Evolutionary conservation across 2,797 vertebrate genomes (phyloP).

Genomic region (Valencia hispanica): DNA sequence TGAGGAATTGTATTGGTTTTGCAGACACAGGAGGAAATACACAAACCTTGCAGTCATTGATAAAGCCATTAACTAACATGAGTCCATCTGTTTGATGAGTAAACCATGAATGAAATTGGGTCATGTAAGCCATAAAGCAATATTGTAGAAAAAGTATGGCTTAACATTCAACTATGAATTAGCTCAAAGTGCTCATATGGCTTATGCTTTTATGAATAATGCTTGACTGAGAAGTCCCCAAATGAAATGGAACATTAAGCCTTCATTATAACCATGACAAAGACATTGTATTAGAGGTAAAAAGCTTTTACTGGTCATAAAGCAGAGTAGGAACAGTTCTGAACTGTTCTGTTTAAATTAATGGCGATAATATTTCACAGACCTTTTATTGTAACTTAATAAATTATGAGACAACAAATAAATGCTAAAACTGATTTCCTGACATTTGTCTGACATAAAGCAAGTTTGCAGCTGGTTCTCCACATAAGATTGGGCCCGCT

Average conservation of each 20-base stretch:
- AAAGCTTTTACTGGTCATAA: slow-evolving; percentile 37
- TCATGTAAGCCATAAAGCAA: slow-evolving; percentile 1
- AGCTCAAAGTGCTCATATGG: slow-evolving; percentile 13
- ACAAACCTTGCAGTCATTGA: too few species aligned
- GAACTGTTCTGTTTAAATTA: slow-evolving; percentile 26
- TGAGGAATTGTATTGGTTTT: too few species aligned
- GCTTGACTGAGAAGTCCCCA: slow-evolving; percentile 36
- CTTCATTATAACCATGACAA: slow-evolving; percentile 45
- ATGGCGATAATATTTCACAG: slow-evolving; percentile 30
- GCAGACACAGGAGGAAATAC: too few species aligned
- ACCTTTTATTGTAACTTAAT: slow-evolving; percentile 47
- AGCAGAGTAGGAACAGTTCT: slow-evolving; percentile 38
- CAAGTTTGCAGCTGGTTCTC: slow-evolving; percentile 14
- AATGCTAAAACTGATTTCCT: slow-evolving; percentile 31
- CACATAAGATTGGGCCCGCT: background rate
- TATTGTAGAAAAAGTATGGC: background rate
- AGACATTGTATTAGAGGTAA: slow-evolving; percentile 41
- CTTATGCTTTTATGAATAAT: slow-evolving; percentile 39
- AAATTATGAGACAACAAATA: slow-evolving; percentile 29
- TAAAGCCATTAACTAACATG: too few species aligned
- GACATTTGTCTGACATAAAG: slow-evolving; percentile 7
- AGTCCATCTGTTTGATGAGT: background rate
- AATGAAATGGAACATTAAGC: slow-evolving; percentile 45
- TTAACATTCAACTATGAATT: background rate
- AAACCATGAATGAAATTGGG: background rate